Evolutionary conservation across 37 sponge, comb jelly and placozoan genomes (phyloP).

Genomic region (Tethya wilhelma): DNA sequence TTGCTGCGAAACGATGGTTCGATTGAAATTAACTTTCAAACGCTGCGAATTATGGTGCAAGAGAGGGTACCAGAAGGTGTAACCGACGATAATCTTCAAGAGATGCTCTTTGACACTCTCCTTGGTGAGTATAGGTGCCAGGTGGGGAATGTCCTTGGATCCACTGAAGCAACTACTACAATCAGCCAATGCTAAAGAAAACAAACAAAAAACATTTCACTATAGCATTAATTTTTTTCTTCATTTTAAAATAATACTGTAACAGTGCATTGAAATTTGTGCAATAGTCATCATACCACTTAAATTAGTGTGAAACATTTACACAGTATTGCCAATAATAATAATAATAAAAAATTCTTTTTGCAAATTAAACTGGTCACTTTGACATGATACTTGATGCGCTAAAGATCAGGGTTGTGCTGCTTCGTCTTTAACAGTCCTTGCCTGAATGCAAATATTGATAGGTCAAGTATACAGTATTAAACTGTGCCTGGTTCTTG

Average conservation of each 20-base stretch:
- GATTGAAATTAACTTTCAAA: background rate
- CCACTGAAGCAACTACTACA: background rate
- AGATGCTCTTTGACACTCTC: background rate
- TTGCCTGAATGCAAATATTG: too few relatives aligned
- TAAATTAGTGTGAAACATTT: background rate
- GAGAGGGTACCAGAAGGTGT: background rate
- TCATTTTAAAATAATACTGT: background rate
- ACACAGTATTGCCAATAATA: too few relatives aligned
- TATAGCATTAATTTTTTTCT: background rate
- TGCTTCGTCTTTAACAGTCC: background rate
- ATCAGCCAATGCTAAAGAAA: background rate
- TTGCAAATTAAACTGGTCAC: too few relatives aligned
- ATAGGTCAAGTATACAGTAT: too few relatives aligned
- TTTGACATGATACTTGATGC: too few relatives aligned
- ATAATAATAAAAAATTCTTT: too few relatives aligned
- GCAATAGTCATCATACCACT: background rate
- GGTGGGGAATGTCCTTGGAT: background rate
- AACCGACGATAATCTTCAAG: background rate
- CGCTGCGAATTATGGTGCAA: background rate
- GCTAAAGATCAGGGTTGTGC: constrained; percentile 5
- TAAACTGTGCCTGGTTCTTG: too few relatives aligned
- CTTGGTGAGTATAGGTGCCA: background rate
- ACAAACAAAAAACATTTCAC: background rate
- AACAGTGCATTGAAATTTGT: background rate
- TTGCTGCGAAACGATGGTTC: background rate